A percentile compares a stretch with the other conserved stretches of the same genome.
Evolutionary conservation across 30 jellyfish, hydroid and myxozoan genomes (phyloP).

Genomic region (Rhopilema esculentum): DNA sequence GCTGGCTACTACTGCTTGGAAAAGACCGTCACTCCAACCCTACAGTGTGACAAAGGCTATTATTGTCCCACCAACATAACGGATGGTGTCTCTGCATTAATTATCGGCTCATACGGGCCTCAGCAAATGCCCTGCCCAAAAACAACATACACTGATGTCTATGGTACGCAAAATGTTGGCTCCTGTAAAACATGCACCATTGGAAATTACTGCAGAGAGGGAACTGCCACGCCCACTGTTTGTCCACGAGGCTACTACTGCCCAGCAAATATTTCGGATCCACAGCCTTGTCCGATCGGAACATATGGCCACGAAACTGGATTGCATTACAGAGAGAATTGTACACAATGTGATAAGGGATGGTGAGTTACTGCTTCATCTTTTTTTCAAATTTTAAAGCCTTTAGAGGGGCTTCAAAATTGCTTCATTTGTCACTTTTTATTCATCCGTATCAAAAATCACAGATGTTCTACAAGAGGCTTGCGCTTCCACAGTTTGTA

Average conservation of each 20-base stretch:
- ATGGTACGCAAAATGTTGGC: constrained; percentile 74
- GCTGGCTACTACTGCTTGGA: constrained; percentile 96
- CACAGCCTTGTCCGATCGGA: constrained; percentile 98
- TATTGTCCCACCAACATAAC: constrained; percentile 97
- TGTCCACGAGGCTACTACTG: constrained; percentile 98
- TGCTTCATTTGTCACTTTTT: neutral
- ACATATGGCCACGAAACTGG: constrained; percentile 84
- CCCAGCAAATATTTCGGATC: constrained; percentile 81
- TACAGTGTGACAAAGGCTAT: constrained; percentile 77
- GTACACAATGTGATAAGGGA: constrained; percentile 96
- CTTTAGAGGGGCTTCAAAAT: neutral
- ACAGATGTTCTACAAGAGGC: neutral
- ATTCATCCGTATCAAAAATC: neutral
- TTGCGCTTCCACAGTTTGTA: neutral
- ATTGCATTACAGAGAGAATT: constrained; percentile 88
- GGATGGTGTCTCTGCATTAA: constrained; percentile 85
- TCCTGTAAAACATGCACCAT: constrained; percentile 86
- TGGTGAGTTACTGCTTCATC: constrained; percentile 72
- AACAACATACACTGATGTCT: constrained; percentile 82
- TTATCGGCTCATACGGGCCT: constrained; percentile 98
- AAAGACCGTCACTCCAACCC: constrained; percentile 83
- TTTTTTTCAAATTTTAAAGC: no score
- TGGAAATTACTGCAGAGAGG: constrained; percentile 90
- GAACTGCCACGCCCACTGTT: constrained; percentile 81
- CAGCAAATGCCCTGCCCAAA: constrained; percentile 96